Conservation (phyloP, 1,140 invertebrate species). For the Eumaeus atala region DNA sequence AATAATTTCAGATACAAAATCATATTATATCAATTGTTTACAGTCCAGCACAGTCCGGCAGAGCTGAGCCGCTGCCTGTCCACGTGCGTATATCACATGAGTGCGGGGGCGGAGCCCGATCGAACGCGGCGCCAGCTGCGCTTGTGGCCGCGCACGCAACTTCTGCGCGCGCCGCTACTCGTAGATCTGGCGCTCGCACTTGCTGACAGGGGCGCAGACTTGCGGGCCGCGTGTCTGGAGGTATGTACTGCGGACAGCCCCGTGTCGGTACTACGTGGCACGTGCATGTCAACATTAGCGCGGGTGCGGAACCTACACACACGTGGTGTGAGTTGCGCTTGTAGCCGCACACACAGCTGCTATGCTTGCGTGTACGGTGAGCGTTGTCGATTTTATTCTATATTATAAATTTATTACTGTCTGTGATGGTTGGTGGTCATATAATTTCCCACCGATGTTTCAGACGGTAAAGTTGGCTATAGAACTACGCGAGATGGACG, state of each 20-base stretch:
- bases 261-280: constrained; percentile 40
- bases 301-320: constrained; percentile 40
- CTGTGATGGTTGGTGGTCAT: no score
- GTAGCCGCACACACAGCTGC: constrained; percentile 48
- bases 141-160: constrained; percentile 45
- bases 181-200: constrained; percentile 47
- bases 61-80: constrained; percentile 49
- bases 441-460: constrained; percentile 4
- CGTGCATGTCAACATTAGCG: constrained; percentile 50
- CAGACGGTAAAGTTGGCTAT: constrained; percentile 50
- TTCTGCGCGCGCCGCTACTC: constrained; percentile 43
- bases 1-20: no score
- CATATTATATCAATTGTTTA: background rate
- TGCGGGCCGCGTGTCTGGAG: constrained; percentile 46
- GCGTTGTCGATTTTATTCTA: constrained; percentile 28
- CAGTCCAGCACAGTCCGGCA: constrained; percentile 40
- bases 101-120: constrained; percentile 42
- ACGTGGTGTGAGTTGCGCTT: constrained; percentile 40
- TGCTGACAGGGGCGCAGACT: constrained; percentile 47
- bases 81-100: constrained; percentile 52
- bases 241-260: constrained; percentile 44
- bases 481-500: constrained; percentile 37
- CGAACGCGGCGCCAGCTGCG: constrained; percentile 41
- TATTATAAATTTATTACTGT: no score
- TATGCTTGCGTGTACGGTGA: constrained; percentile 41